phyloP scores from a whole-genome alignment of 2,797 vertebrate genomes.

The Chelonia mydas region DNA sequence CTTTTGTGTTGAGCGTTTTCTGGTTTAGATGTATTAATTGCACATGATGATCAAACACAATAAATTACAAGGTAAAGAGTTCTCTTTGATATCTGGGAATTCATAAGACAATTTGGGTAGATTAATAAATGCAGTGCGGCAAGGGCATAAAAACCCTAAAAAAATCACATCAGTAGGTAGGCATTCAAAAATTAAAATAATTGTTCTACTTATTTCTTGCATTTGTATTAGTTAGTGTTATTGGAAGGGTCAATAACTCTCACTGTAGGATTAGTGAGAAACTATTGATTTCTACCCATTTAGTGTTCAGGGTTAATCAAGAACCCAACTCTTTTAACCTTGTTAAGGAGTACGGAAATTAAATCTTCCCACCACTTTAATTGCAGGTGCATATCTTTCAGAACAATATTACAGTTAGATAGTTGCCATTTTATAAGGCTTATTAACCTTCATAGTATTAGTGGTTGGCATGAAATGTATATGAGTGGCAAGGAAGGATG shows the following conservation, averaged over 20 bases:
- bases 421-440: neutral
- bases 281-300: constrained; percentile 70
- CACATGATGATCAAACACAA: neutral
- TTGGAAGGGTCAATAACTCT: constrained; percentile 41
- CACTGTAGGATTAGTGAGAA: constrained; percentile 47
- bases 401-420: neutral
- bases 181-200: constrained; percentile 28
- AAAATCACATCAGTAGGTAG: neutral
- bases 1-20: neutral
- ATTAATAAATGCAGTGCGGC: neutral
- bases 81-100: neutral
- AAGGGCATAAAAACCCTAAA: rapidly evolving
- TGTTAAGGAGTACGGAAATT: constrained; percentile 57
- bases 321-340: constrained; percentile 36
- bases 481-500: neutral
- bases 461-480: neutral
- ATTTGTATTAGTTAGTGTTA: constrained; percentile 57
- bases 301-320: constrained; percentile 57
- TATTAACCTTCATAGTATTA: neutral
- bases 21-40: neutral
- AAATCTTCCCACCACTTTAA: constrained; percentile 50
- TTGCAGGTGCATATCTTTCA: neutral
- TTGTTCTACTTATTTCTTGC: neutral
- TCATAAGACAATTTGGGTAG: neutral
- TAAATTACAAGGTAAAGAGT: rapidly evolving